These are phyloP conservation scores for Diphyllodes magnificus DNA, from an alignment of 2,113 vertebrate genomes.

Conservation along the genomic window DNA sequence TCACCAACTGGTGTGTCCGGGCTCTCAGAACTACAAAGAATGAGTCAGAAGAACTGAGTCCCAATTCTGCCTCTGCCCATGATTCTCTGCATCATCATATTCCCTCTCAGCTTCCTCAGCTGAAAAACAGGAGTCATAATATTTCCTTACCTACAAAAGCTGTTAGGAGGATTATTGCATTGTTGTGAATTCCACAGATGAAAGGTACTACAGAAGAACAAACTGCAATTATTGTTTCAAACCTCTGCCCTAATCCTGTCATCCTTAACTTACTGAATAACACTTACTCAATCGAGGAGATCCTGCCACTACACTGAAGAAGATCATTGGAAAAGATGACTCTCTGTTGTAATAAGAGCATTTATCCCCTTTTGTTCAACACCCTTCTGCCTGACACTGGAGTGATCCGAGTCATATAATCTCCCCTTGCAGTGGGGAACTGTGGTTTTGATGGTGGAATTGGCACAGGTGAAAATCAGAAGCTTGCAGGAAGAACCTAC, in stretches of 20 bases:
- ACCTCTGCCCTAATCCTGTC: slow-evolving; percentile 46
- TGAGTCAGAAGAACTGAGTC: background rate
- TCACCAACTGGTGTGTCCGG: background rate
- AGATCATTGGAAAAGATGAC: slow-evolving; percentile 12
- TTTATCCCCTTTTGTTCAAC: slow-evolving; percentile 25
- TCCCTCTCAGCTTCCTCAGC: background rate
- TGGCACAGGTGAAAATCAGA: background rate
- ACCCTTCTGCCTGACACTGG: background rate
- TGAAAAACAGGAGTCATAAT: background rate
- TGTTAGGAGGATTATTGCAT: slow-evolving; percentile 38
- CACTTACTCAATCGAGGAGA: slow-evolving; percentile 26
- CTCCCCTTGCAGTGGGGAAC: background rate
- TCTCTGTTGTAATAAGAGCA: background rate
- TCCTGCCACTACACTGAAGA: slow-evolving; percentile 3
- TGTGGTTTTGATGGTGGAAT: background rate
- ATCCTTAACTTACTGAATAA: slow-evolving; percentile 15
- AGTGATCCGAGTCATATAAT: background rate
- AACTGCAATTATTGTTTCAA: slow-evolving; percentile 56
- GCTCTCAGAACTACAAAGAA: background rate
- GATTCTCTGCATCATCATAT: background rate
- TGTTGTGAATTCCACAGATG: slow-evolving; percentile 47
- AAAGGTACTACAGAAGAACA: slow-evolving; percentile 47
- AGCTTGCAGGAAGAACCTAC: background rate
- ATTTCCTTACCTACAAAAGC: background rate
- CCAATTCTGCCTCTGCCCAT: background rate